Evolutionary conservation across 92 coral and sea anemone genomes (phyloP).

Genomic region (Actinostola sp.): DNA sequence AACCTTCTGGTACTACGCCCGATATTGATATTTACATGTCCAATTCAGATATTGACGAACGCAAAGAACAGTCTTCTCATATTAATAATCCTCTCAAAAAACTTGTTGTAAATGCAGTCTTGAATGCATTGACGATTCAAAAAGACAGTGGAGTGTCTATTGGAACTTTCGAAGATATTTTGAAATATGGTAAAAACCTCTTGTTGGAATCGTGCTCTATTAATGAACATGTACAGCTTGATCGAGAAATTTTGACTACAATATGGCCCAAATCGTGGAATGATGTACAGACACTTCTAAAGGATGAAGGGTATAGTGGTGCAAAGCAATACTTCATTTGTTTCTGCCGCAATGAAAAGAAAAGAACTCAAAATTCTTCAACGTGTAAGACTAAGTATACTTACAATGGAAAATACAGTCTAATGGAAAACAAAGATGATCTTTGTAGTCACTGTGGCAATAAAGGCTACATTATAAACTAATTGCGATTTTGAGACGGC

Average conservation of each 20-base stretch:
- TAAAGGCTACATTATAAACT: constrained; percentile 21
- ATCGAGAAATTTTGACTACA: constrained; percentile 51
- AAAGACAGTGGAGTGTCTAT: constrained; percentile 64
- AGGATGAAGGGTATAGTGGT: constrained; percentile 66
- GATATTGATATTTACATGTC: background rate
- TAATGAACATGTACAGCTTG: constrained; percentile 25
- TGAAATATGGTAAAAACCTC: constrained; percentile 62
- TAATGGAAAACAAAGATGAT: constrained; percentile 56
- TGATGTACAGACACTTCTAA: constrained; percentile 62
- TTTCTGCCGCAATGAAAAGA: constrained; percentile 34
- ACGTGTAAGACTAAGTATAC: constrained; percentile 7
- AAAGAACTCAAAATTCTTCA: background rate
- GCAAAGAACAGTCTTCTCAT: background rate
- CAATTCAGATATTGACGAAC: background rate
- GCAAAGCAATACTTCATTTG: constrained; percentile 70
- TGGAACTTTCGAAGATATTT: constrained; percentile 74
- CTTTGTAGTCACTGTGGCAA: constrained; percentile 53
- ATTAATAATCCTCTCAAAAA: constrained; percentile 49
- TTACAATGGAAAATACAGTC: constrained; percentile 61
- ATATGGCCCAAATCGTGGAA: constrained; percentile 81
- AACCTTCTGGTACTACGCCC: background rate
- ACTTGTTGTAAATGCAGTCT: constrained; percentile 66
- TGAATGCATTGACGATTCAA: constrained; percentile 67
- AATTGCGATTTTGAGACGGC: no score
- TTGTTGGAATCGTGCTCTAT: constrained; percentile 12